Evolutionary conservation across 1,140 invertebrate genomes (phyloP).

Genomic region (Pissodes strobi): DNA sequence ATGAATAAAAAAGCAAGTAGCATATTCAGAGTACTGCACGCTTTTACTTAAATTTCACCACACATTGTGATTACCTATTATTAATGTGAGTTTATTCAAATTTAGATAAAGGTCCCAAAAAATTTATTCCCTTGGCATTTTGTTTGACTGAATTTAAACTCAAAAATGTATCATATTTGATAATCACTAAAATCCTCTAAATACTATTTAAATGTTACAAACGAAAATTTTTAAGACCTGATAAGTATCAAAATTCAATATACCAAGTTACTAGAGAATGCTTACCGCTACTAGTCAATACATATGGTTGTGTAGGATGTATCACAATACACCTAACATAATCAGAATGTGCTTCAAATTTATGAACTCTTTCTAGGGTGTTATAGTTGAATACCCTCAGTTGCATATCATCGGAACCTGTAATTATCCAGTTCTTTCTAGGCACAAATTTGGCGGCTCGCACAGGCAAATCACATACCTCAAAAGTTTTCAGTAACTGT

Average conservation of each 20-base stretch:
- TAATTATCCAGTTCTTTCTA: conserved; percentile 98
- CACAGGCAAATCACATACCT: conserved; percentile 95
- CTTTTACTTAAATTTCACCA: no score
- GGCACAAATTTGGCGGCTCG: conserved; percentile 94
- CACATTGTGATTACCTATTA: no score
- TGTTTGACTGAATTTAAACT: no score
- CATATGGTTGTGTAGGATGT: conserved; percentile 96
- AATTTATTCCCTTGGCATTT: no score
- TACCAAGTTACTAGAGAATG: no score
- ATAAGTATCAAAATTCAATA: neutral
- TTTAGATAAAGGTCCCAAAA: no score
- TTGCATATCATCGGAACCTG: conserved; percentile 96
- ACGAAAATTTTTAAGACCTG: neutral
- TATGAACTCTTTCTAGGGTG: conserved; percentile 92
- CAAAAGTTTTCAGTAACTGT: conserved; percentile 91
- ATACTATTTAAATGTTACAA: no score
- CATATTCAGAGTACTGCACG: no score
- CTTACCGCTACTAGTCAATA: conserved; percentile 94
- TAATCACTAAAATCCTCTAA: no score
- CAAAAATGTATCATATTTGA: no score
- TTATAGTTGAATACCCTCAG: conserved; percentile 99
- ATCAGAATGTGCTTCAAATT: conserved; percentile 98
- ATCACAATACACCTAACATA: conserved; percentile 96
- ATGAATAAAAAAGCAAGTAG: no score
- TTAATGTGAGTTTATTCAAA: no score